A percentile compares a stretch with the other conserved stretches of the same genome.
Evolutionary conservation across 1,140 invertebrate species (phyloP).

Genomic region (Lordiphosa mommai): DNA sequence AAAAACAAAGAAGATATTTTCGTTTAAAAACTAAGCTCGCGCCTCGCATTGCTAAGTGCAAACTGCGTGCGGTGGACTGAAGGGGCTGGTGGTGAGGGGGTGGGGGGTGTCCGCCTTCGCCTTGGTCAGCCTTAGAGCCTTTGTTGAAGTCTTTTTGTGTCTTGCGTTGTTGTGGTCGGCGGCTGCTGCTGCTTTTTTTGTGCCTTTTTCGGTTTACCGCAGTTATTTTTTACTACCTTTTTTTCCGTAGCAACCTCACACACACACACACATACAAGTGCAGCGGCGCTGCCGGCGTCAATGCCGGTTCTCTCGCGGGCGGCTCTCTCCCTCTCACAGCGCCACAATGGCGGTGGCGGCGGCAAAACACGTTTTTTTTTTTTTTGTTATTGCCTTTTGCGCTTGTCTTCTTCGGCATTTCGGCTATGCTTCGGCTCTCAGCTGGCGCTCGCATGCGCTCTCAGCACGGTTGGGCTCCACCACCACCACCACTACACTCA

Average conservation of each 20-base stretch:
- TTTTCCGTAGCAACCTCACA: constrained; percentile 59
- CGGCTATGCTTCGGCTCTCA: constrained; percentile 37
- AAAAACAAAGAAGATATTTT: constrained; percentile 16
- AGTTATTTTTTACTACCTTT: constrained; percentile 78
- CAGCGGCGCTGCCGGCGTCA: constrained; percentile 26
- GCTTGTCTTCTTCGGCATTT: constrained; percentile 39
- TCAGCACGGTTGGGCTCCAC: constrained; percentile 26
- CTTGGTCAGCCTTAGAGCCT: constrained; percentile 30
- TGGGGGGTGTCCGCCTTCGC: constrained; percentile 2
- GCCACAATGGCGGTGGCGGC: constrained; percentile 50
- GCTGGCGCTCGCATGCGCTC: constrained; percentile 72
- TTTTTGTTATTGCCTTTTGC: constrained; percentile 52
- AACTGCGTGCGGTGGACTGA: background rate
- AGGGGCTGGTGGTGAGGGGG: background rate
- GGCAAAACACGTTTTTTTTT: constrained; percentile 63
- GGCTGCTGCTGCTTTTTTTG: constrained; percentile 51
- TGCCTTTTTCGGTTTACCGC: constrained; percentile 76
- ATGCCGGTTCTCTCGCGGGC: constrained; percentile 25
- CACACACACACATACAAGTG: constrained; percentile 18
- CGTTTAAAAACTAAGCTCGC: constrained; percentile 15
- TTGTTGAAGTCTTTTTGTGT: constrained; percentile 47
- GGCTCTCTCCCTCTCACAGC: constrained; percentile 13
- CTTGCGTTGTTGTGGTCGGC: constrained; percentile 37
- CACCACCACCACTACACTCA: constrained; percentile 27
- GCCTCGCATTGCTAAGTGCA: background rate